phyloP scores from a whole-genome alignment of 2,888 invertebrate genomes.

The Philereme transversata region DNA sequence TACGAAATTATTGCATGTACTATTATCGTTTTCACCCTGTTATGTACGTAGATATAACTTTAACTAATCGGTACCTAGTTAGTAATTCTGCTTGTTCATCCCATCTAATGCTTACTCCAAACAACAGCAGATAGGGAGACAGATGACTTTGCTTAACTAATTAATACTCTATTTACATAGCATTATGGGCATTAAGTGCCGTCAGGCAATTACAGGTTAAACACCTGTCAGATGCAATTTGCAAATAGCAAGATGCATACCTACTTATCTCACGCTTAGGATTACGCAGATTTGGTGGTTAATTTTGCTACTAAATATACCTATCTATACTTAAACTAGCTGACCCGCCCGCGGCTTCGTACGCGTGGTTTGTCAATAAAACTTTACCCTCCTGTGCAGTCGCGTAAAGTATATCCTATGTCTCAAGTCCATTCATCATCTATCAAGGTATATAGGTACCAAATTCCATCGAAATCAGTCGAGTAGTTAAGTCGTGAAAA shows the following conservation, averaged over 20 bases:
- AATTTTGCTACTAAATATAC: not conserved
- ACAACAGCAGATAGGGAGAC: conserved; percentile 35
- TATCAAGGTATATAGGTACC: too few species aligned
- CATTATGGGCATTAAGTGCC: conserved; percentile 47
- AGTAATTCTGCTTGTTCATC: conserved; percentile 19
- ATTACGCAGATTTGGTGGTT: not conserved
- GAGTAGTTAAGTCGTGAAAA: too few species aligned
- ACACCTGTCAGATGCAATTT: conserved; percentile 23
- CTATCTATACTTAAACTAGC: too few species aligned
- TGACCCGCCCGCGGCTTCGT: too few species aligned
- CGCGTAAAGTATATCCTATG: too few species aligned
- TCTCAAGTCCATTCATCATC: too few species aligned
- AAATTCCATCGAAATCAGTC: too few species aligned
- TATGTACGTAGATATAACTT: not conserved
- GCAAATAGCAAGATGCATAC: not conserved
- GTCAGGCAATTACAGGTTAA: conserved; percentile 45
- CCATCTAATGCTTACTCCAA: conserved; percentile 22
- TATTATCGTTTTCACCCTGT: not conserved
- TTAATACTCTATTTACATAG: conserved; percentile 48
- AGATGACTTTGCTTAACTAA: conserved; percentile 49
- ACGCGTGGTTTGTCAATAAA: too few species aligned
- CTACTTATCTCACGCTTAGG: not conserved
- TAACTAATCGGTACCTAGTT: not conserved
- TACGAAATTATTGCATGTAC: too few species aligned
- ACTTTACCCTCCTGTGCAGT: too few species aligned